Percentiles rank a stretch among this genome's conserved stretches.
These are phyloP conservation scores for Aporophyla lueneburgensis DNA, from an alignment of 2,888 invertebrate species.

Conservation along the genomic window DNA sequence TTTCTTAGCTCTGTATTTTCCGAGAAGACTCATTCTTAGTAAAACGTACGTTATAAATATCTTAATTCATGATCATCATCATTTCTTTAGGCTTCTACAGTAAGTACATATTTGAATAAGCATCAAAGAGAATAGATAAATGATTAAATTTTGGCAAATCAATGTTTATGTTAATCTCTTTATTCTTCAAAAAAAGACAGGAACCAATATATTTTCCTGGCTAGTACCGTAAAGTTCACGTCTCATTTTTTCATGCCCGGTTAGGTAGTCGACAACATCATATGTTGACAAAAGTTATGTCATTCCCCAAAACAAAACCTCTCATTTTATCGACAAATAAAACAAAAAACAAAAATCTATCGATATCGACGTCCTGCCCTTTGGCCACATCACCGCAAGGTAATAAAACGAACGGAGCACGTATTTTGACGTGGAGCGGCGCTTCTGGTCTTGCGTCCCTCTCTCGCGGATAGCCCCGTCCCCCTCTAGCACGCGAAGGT, in stretches of 20 bases:
- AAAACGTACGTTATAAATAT: not conserved
- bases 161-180: not conserved
- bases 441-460: conserved; percentile 87
- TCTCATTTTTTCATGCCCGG: too few relatives aligned
- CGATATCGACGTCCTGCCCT: conserved; percentile 76
- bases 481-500: conserved; percentile 81
- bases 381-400: conserved; percentile 78
- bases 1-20: not conserved
- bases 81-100: not conserved
- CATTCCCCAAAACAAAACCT: not conserved
- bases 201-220: not conserved
- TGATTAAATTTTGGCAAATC: not conserved
- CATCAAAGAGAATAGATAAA: not conserved
- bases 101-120: not conserved
- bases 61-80: not conserved
- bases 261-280: too few relatives aligned
- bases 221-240: too few relatives aligned
- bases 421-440: conserved; percentile 91
- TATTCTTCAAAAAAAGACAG: too few relatives aligned
- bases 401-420: conserved; percentile 91
- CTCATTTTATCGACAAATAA: conserved; percentile 29
- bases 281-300: too few relatives aligned
- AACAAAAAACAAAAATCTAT: conserved; percentile 53
- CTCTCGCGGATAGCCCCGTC: conserved; percentile 77
- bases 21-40: not conserved